Percentiles rank a stretch among this genome's conserved stretches.
Conservation (phyloP, 1,140 invertebrate genomes). For the Diachasma alloeum region DNA sequence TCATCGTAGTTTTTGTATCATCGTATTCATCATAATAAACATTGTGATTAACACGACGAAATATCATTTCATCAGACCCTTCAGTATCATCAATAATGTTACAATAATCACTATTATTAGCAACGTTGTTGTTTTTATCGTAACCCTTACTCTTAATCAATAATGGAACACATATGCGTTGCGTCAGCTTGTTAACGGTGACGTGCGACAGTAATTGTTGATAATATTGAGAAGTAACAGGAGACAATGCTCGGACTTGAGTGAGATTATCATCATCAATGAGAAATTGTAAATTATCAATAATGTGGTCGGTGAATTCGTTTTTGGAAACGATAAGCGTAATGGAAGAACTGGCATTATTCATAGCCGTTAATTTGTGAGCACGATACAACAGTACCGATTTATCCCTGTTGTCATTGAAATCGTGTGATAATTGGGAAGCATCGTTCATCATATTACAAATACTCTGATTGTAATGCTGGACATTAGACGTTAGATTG, state of each 20-base stretch:
- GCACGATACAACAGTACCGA: conserved; percentile 37
- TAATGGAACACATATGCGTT: conserved; percentile 67
- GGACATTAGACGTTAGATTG: conserved; percentile 29
- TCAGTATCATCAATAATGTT: conserved; percentile 2
- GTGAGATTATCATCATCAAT: conserved; percentile 50
- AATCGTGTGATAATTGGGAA: conserved; percentile 27
- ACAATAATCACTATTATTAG: conserved; percentile 38
- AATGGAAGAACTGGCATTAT: conserved; percentile 64
- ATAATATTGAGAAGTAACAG: conserved; percentile 17
- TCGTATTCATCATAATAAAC: neutral
- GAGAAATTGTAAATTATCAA: conserved; percentile 47
- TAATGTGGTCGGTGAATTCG: conserved; percentile 56
- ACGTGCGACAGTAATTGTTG: conserved; percentile 43
- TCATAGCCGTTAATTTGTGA: conserved; percentile 50
- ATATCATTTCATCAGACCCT: neutral
- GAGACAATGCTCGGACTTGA: conserved; percentile 45
- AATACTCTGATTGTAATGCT: neutral
- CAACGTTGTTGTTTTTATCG: conserved; percentile 40
- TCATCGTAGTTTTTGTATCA: conserved; percentile 23
- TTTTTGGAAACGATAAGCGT: conserved; percentile 66
- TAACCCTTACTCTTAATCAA: conserved; percentile 57
- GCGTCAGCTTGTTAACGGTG: conserved; percentile 61
- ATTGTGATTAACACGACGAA: neutral
- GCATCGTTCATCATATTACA: conserved; percentile 19
- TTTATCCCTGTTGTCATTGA: conserved; percentile 16